These are phyloP conservation scores for Enteromius argenteus DNA, from an alignment of 2,797 vertebrate species.

Conservation along the genomic window DNA sequence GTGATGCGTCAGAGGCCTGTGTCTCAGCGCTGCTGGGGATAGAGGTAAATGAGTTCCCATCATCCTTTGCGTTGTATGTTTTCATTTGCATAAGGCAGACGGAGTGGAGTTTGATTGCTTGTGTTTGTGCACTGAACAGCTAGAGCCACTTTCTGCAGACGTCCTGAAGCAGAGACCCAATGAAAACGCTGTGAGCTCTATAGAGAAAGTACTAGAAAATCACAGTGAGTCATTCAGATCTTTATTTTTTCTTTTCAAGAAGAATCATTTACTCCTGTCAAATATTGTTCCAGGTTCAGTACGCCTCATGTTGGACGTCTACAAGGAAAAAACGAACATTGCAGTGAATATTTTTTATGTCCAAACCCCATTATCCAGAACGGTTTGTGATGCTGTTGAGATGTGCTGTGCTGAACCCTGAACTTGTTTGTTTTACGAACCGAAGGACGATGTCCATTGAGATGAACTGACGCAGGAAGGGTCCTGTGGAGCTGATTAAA, in stretches of 20 bases:
- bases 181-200: conserved; percentile 43
- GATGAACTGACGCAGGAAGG: not conserved
- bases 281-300: not conserved
- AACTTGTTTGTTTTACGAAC: not conserved
- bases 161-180: conserved; percentile 50
- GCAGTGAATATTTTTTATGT: not conserved
- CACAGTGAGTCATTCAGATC: conserved; percentile 40
- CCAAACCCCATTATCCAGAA: not conserved
- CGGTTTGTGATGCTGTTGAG: not conserved
- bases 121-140: conserved; percentile 45
- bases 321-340: not conserved
- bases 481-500: not conserved
- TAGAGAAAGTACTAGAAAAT: conserved; percentile 46
- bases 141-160: conserved; percentile 29
- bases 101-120: not conserved
- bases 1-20: conserved; percentile 89
- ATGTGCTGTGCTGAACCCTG: not conserved
- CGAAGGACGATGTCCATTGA: not conserved
- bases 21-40: conserved; percentile 24
- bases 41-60: conserved; percentile 25
- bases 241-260: not conserved
- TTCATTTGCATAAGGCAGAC: conserved; percentile 6
- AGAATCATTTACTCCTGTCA: not conserved
- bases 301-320: not conserved
- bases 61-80: not conserved